These are phyloP conservation scores for Temnothorax nylanderi DNA, from an alignment of 1,140 invertebrate species.

Conservation along the genomic window DNA sequence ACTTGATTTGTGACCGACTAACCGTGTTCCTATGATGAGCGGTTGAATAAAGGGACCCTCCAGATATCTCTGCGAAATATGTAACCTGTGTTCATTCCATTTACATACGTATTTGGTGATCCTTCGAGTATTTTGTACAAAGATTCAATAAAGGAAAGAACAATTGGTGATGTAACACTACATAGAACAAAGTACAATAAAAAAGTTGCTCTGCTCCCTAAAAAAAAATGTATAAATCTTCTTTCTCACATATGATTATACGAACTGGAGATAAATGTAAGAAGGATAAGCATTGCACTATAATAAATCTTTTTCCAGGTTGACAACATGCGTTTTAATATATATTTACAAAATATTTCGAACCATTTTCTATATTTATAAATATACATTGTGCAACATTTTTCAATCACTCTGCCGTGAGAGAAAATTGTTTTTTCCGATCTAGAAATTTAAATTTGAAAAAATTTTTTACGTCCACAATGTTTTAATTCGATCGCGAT, in stretches of 20 bases:
- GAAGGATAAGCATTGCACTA: neutral
- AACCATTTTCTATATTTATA: conserved; percentile 17
- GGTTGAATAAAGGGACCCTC: conserved; percentile 78
- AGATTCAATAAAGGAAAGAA: conserved; percentile 64
- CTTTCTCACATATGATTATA: conserved; percentile 22
- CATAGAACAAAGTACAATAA: conserved; percentile 66
- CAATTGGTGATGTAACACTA: conserved; percentile 62
- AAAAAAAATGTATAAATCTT: conserved; percentile 23
- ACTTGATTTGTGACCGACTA: conserved; percentile 36
- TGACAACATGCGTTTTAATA: conserved; percentile 37
- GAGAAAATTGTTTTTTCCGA: neutral
- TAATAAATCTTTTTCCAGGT: conserved; percentile 5
- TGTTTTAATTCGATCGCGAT: too few relatives aligned
- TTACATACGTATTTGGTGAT: conserved; percentile 74
- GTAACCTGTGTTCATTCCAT: conserved; percentile 78
- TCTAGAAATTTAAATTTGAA: too few relatives aligned
- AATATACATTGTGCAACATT: conserved; percentile 23
- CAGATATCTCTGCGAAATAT: conserved; percentile 69
- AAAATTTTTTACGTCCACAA: too few relatives aligned
- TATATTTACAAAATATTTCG: conserved; percentile 41
- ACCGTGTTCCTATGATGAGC: conserved; percentile 68
- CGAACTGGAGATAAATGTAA: neutral
- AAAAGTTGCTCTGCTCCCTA: conserved; percentile 38
- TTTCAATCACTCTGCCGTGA: neutral
- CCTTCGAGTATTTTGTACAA: conserved; percentile 75